phyloP scores from a whole-genome alignment of 2,888 invertebrate genomes.

The Pristionchus exspectatus region DNA sequence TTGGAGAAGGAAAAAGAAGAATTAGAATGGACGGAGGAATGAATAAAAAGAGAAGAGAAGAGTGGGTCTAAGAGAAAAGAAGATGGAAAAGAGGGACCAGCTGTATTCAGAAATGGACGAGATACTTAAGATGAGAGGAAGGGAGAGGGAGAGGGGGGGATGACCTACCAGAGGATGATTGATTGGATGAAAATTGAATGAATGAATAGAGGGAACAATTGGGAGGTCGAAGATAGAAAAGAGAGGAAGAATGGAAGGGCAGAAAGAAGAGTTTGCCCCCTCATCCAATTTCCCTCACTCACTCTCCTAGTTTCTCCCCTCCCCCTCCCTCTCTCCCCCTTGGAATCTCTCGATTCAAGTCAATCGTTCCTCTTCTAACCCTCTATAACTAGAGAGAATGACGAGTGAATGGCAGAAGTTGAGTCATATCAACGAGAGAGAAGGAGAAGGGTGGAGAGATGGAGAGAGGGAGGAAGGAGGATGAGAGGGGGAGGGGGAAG shows the following conservation, averaged over 20 bases:
- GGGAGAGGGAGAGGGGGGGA: not conserved
- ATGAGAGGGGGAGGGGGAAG: not conserved
- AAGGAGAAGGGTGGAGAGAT: not conserved
- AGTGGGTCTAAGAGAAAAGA: not conserved
- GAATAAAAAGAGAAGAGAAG: conserved; percentile 21
- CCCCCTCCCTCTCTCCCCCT: not conserved
- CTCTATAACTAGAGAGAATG: not conserved
- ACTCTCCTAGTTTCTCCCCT: not conserved
- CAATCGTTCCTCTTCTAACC: not conserved
- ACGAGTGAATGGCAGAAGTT: conserved; percentile 20
- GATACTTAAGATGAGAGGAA: not conserved
- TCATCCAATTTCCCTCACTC: conserved; percentile 8
- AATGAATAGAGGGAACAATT: not conserved
- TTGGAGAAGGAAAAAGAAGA: conserved; percentile 7
- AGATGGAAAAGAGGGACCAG: conserved; percentile 26
- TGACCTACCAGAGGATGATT: not conserved
- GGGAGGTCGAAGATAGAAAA: not conserved
- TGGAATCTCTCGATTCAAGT: conserved; percentile 24
- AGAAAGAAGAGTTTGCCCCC: not conserved
- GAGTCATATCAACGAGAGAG: conserved; percentile 22
- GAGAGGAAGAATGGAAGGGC: not conserved
- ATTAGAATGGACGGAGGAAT: conserved; percentile 19
- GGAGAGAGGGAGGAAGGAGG: not conserved
- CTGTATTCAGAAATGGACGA: not conserved
- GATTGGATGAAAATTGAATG: not conserved